A percentile compares a stretch with the other conserved stretches of the same genome.
phyloP scores from a whole-genome alignment of 2,888 invertebrate genomes.

The Enchytraeus crypticus region DNA sequence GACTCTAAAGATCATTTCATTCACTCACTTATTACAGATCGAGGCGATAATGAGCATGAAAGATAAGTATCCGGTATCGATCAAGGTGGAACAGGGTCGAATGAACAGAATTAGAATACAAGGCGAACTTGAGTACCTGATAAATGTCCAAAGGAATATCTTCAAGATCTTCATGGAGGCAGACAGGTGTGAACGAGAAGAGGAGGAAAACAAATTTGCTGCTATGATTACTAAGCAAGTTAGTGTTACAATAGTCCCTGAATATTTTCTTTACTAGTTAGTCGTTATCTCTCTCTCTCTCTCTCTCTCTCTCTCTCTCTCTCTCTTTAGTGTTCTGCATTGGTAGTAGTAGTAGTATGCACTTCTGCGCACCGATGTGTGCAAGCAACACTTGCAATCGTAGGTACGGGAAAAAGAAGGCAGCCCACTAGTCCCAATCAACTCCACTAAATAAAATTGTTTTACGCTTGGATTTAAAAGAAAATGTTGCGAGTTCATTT shows the following conservation, averaged over 20 bases:
- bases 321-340: too few relatives aligned
- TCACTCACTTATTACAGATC: not conserved
- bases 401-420: too few relatives aligned
- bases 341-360: too few relatives aligned
- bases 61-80: not conserved
- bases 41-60: not conserved
- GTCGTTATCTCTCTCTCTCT: too few relatives aligned
- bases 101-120: conserved; percentile 4
- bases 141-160: conserved; percentile 2
- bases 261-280: not conserved
- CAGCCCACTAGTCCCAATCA: too few relatives aligned
- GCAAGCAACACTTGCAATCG: too few relatives aligned
- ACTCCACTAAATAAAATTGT: too few relatives aligned
- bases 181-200: not conserved
- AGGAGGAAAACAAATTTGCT: not conserved
- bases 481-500: too few relatives aligned
- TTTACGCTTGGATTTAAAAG: too few relatives aligned
- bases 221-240: conserved; percentile 4
- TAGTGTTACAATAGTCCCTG: not conserved
- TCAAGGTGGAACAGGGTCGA: not conserved
- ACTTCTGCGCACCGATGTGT: too few relatives aligned
- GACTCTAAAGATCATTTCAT: too few relatives aligned
- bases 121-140: not conserved
- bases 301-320: too few relatives aligned
- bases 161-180: conserved; percentile 2